phyloP scores from a whole-genome alignment of 2,113 vertebrate species.

The Urocynchramus pylzowi region DNA sequence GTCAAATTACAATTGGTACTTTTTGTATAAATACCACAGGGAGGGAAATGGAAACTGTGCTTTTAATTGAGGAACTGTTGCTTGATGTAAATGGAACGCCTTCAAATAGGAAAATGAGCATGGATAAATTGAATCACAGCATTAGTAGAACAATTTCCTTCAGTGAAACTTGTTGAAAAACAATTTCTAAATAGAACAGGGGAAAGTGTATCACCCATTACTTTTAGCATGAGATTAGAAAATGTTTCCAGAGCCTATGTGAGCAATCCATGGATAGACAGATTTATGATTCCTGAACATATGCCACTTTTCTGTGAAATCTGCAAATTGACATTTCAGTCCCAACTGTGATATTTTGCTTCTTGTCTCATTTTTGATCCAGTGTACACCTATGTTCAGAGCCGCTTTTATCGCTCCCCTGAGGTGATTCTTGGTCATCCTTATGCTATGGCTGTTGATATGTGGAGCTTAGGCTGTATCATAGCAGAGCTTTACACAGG shows the following conservation, averaged over 20 bases:
- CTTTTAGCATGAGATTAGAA: background rate
- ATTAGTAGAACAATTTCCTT: background rate
- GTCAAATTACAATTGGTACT: background rate
- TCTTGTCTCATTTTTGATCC: background rate
- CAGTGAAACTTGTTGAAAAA: background rate
- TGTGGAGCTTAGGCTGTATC: constrained; percentile 97
- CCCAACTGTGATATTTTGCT: background rate
- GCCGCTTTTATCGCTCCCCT: constrained; percentile 92
- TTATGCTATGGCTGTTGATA: constrained; percentile 93
- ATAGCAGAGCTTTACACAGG: constrained; percentile 88
- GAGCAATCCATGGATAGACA: background rate
- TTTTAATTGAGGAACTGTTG: background rate
- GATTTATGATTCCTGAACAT: background rate
- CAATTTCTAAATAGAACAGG: background rate
- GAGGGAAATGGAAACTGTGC: background rate
- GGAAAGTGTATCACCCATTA: background rate
- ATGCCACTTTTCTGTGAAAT: background rate
- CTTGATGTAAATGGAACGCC: background rate
- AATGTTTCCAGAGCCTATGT: background rate
- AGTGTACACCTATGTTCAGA: constrained; percentile 96
- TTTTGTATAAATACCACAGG: background rate
- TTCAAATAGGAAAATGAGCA: background rate
- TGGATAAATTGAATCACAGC: background rate
- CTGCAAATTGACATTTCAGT: background rate
- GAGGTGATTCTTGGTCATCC: constrained; percentile 92